Base-by-base conservation (phyloP, 2,888 invertebrate genomes). In the Xanthia icteritia region DNA sequence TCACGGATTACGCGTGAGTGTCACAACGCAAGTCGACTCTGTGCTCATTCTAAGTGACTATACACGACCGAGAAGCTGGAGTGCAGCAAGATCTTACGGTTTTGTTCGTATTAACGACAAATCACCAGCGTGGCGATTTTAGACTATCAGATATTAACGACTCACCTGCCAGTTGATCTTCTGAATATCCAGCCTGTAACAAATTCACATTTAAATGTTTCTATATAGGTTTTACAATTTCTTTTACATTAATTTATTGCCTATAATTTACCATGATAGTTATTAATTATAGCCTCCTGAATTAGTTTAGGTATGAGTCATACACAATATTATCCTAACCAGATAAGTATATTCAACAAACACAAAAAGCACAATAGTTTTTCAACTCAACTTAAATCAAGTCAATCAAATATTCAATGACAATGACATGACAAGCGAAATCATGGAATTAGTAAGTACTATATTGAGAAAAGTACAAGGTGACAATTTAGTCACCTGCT, bases 91-190 rank as follows among this genome's bases (percentile, higher is more conserved):
- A 56, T 54, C 13, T 66, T 61, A 58, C 11, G 20, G 17, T 65
- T 68, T 17, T 54, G n/a, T 67, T 79, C 48, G 39, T 48, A 64
- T 56, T 78, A 15, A 81, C 61, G 13, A 42, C 42, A 36, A 48
- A 64, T 60, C 64, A 51, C 36, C 13, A 39, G 54, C 48, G 60
- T 36, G 27, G 60, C 70, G 9, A 70, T n/a, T 60, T 48, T 68
- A 9, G 17, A 58, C 2, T 73, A 67, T 2, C 45, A 72, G n/a
- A 17, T 60, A 88, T 89, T 90, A 77, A 84, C 85, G 91, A 98
- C 98, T 98, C 97, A 99, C 99, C 99, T 95, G 98, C 98, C 97
- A 99, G 97, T 97, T 99, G 99, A 97, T 99, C 99, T 97, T 99
- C 99, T 65, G 98, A 97, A 96, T 98, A 99, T 93, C 98, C 98